Base-by-base conservation (phyloP, 2,888 invertebrate species). In the Nomada ferruginata region DNA sequence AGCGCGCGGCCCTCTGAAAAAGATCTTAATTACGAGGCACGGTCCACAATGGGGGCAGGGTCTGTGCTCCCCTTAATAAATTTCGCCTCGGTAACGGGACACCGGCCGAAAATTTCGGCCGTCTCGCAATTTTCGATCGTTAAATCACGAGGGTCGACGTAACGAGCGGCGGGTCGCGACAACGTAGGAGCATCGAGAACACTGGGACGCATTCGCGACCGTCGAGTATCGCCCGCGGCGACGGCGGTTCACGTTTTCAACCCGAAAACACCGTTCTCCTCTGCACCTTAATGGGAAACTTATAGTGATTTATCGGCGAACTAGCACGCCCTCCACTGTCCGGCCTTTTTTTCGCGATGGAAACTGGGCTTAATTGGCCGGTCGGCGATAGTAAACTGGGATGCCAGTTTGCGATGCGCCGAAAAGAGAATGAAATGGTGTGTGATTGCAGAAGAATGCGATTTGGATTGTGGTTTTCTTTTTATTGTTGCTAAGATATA, bases 11-110 rank as follows among this genome's bases (percentile, higher is more conserved):
- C 47, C 82, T 80, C 73, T 66, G 87, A 82, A 79, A 83, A 87
- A 89, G 86, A 76, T 89, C 89, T 90, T 90, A 90, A 90, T 90
- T 90, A 90, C 85, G 83, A 80, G 59, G 66, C 73, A 76, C 65
- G 80, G 76, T 85, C 81, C 70, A 87, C 85, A 86, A 89, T 88
- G 75, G 82, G 73, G 65, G 68, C 74, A 66, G 53, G 64, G 29
- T 61, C 57, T 52, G 47, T 65, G 42, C 71, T 76, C 59, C 71
- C 69, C 70, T 81, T 82, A 83, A 84, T 86, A 89, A 89, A 89
- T 89, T 83, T 87, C 57, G 59, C 69, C 82, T 55, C 76, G 63
- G 59, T 87, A 88, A 89, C 82, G 79, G 85, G 76, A 88, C 77
- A 84, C 74, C 68, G 52, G 53, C 63, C 79, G 72, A 83, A 87